Evolutionary conservation across 2,113 vertebrate genomes (phyloP), one percentile per base, ranked within the genome.

Genomic region (Eleginops maclovinus): DNA sequence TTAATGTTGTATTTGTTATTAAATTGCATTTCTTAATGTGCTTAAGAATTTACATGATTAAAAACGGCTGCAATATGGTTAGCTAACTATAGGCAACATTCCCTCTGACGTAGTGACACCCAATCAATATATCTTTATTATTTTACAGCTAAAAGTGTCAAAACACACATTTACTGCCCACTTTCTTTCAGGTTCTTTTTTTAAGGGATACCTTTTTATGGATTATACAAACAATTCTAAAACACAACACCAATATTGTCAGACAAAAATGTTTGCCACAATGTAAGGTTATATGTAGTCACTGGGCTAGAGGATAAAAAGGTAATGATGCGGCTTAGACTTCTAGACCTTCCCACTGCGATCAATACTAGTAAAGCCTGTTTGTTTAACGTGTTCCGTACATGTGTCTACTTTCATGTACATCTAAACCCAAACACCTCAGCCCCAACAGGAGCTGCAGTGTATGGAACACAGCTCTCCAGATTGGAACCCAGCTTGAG

Each of bases 401-500:
- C 79, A 82, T 84, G 73, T 79, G 84, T 73, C 46, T 79, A 46
- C 1, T 67, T 61, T 75, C 68, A 51, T 87, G 83, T 82, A 77
- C 36, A 80, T 64, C 62, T 54, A 51, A 50, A 62, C 72, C 61
- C 79, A 82, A 73, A 86, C 74, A 71, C 77, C 74, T 87, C 62
- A 70, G 63, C 67, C 24, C 71, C 64, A 80, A 71, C 81, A 65
- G 82, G 66, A 80, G 84, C 82, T 78, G 53, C 83, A 72, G 43
- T 21, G 76, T 81, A 78, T 81, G 78, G 64, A 91, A 79, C 85
- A 78, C 79, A 75, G 77, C 61, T 28, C 75, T 92, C 90, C 94
- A 94, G 94, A 94, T 94, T 94, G 93, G 78, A 87, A 77, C 88
- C 68, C 93, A 92, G 93, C 91, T 81, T 90, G 93, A 72, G 91